Evolutionary conservation across 2,888 invertebrate species (phyloP), one percentile per base, ranked within the genome.

Genomic region (Agonopterix subpropinquella): DNA sequence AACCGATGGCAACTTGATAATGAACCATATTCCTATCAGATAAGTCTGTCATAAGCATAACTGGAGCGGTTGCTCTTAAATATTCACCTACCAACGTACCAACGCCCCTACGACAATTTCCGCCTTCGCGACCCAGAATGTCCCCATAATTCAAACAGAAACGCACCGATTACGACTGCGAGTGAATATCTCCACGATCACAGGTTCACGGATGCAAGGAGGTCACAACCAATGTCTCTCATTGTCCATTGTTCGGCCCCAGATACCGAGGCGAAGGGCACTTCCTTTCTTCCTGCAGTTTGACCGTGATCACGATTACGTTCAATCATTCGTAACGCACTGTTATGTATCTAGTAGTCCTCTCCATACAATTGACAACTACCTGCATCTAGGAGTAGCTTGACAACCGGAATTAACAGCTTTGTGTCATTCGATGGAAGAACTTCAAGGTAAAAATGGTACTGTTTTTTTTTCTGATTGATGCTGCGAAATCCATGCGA

Each of bases 211-310:
- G 78, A 77, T 77, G 71, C 70, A 59, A 58, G 61, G 75, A 82
- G 80, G 82, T 77, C 80, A 59, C 65, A 65, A 64, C 66, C 78
- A 77, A 76, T 74, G 79, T 68, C 72, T 74, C 69, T 67, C 73
- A 84, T 84, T 84, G 83, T 85, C 74, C 76, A 82, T 80, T 82
- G 82, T 81, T 73, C 58, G 66, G 57, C 59, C 64, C 61, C 67
- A 67, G 68, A 69, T 64, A 73, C 70, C 71, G 72, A 70, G 62
- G 64, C 78, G 73, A 80, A 85, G 84, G 83, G 80, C 80, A 79
- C 71, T 80, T 83, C 79, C 83, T 80, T 60, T 66, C 66, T 73
- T 77, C 71, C 68, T 69, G 62, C 59, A 58, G 57, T 54, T 64
- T 70, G 79, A 58, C 83, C 82, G 64, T 83, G 82, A 73, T 60